Percentiles rank a stretch among this genome's conserved stretches.
Evolutionary conservation across 2,888 invertebrate species (phyloP).

Genomic region (Pachydiplax longipennis): DNA sequence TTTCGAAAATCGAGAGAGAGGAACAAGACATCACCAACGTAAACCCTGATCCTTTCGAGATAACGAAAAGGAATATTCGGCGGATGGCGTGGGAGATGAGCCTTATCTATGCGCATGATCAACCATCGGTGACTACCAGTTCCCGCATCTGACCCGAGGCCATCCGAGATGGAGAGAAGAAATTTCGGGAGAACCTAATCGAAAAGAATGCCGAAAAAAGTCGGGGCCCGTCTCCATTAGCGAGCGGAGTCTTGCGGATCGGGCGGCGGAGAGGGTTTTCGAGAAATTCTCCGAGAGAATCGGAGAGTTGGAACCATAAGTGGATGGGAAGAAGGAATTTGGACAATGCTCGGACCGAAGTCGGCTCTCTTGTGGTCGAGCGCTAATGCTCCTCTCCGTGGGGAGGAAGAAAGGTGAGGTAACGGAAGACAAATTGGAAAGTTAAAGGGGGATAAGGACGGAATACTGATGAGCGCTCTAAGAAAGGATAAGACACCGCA

Average conservation of each 20-base stretch:
- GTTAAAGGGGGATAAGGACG: neutral
- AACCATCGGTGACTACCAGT: conserved; percentile 21
- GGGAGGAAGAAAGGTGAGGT: neutral
- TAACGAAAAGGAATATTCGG: neutral
- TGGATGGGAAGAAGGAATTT: neutral
- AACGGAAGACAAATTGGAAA: neutral
- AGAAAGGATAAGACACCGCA: neutral
- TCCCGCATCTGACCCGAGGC: conserved; percentile 14
- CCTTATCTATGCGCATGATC: conserved; percentile 39
- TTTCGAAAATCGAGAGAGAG: neutral
- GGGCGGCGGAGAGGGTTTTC: neutral
- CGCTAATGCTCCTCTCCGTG: neutral
- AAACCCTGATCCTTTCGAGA: neutral
- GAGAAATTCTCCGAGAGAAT: neutral
- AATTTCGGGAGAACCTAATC: neutral
- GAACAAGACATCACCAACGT: neutral
- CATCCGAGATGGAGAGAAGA: neutral
- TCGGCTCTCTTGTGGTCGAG: conserved; percentile 1
- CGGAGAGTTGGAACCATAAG: neutral
- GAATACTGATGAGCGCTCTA: neutral
- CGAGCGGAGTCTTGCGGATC: conserved; percentile 34
- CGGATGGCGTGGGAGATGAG: conserved; percentile 38
- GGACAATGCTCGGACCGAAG: neutral
- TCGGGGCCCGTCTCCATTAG: conserved; percentile 19
- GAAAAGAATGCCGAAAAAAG: conserved; percentile 38